Evolutionary conservation across 2,797 vertebrate species (phyloP).

Genomic region (Streptopelia turtur): DNA sequence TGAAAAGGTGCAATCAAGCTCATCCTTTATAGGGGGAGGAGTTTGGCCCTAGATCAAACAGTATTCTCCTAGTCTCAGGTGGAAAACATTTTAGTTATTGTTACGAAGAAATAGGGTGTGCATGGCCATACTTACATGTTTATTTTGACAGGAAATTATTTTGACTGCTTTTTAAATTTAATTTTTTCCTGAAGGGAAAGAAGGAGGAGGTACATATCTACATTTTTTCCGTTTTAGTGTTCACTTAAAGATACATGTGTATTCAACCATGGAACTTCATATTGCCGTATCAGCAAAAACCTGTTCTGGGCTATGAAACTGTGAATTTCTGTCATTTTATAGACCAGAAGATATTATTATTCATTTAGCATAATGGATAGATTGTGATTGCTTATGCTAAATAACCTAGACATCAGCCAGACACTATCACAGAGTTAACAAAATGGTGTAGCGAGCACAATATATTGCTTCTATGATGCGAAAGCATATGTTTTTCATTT

Average conservation of each 20-base stretch:
- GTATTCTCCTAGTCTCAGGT: background rate
- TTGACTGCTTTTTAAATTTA: background rate
- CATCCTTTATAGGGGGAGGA: background rate
- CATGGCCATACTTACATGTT: background rate
- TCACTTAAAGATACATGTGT: background rate
- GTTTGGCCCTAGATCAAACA: background rate
- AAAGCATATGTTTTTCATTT: background rate
- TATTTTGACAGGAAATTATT: slow-evolving; percentile 24
- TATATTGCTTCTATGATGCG: background rate
- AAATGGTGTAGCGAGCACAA: background rate
- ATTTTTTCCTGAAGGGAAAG: slow-evolving; percentile 9
- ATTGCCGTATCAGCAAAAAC: slow-evolving; percentile 32
- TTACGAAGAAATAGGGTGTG: background rate
- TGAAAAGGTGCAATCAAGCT: background rate
- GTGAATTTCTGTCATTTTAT: slow-evolving; percentile 36
- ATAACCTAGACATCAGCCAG: slow-evolving; percentile 27
- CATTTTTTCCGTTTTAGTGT: background rate
- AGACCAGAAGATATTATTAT: slow-evolving; percentile 22
- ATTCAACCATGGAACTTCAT: background rate
- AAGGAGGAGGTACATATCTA: background rate
- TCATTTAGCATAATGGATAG: slow-evolving; percentile 28
- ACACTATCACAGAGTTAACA: background rate
- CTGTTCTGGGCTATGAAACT: background rate
- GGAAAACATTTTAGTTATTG: background rate
- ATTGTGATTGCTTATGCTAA: slow-evolving; percentile 50